Evolutionary conservation across 2,797 vertebrate genomes (phyloP), one percentile per base, ranked within the genome.

Genomic region (Manis pentadactyla): DNA sequence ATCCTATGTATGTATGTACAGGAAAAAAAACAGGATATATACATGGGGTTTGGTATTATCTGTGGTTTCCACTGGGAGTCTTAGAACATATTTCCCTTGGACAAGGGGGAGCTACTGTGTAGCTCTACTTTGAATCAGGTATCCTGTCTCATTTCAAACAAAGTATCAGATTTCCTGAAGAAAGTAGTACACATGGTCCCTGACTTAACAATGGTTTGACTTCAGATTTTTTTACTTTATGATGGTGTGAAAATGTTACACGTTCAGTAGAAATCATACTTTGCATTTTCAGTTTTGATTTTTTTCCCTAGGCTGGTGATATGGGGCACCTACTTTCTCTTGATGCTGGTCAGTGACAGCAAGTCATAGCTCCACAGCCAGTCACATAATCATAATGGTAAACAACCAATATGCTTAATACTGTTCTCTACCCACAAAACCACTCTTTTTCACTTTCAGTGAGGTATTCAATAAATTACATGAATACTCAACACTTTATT

Each of bases 161-260:
- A 94, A 95, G 88, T 93, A 93, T 77, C 84, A 75, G 57, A 94
- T 97, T 96, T 97, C 84, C 87, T 91, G 83, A 73, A 94, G 94
- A 86, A 55, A 78, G n/a, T 63, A 78, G 0, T 74, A 53, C 74
- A 77, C 49, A 53, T 49, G 74, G 74, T 77, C 49, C 31, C 31
- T 53, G 74, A 53, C 49, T 77, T 77, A 46, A 77, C 31, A 6
- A 77, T 53, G 49, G 5, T 77, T 53, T 77, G 49, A 77, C 74
- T 77, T 77, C n/a, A 23, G 74, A 77, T 53, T 77, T 77, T 77
- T 77, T 31, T 11, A 77, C 49, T 53, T 77, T 53, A 77, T 53
- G 49, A 34, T 77, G 74, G 74, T 77, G 74, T 53, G 74, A 77
- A 77, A 77, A 49, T 49, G 46, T 53, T 77, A 77, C 53, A 49